Percentiles rank a stretch among this genome's conserved stretches.
These are phyloP conservation scores for Aurelia sp. DNA, from an alignment of 30 jellyfish, hydroid and myxozoan species.

Conservation along the genomic window DNA sequence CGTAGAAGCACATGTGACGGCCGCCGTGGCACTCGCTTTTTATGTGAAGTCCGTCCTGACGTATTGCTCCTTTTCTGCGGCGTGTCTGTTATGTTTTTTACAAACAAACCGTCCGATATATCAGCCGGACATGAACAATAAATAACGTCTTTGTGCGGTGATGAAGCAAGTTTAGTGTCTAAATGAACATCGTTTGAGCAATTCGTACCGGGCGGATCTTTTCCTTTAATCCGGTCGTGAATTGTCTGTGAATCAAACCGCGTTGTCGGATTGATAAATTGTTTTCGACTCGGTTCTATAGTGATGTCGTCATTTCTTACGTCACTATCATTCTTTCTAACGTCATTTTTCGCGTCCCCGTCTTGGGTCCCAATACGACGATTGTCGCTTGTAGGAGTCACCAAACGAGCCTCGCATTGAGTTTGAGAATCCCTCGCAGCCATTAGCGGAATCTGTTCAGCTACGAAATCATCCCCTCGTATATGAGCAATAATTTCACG, in stretches of 20 bases:
- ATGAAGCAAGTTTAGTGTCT: conserved; percentile 5
- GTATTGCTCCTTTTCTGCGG: conserved; percentile 55
- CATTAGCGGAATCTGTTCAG: conserved; percentile 63
- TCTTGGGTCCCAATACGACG: neutral
- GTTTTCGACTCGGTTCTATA: conserved; percentile 14
- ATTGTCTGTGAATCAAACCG: conserved; percentile 29
- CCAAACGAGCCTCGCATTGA: conserved; percentile 3
- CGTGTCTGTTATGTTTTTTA: conserved; percentile 35
- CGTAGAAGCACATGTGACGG: conserved; percentile 62
- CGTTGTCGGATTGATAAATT: conserved; percentile 5
- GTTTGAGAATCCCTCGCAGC: conserved; percentile 28
- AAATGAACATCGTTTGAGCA: conserved; percentile 2
- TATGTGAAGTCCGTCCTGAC: conserved; percentile 45
- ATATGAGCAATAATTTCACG: conserved; percentile 58
- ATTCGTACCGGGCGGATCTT: conserved; percentile 2
- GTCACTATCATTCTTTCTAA: neutral
- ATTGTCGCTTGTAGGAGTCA: neutral
- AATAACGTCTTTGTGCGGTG: conserved; percentile 63
- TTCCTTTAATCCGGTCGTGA: conserved; percentile 27
- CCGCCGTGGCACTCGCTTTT: conserved; percentile 63
- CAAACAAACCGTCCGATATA: conserved; percentile 46
- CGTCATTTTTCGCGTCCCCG: conserved; percentile 1
- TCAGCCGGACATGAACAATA: conserved; percentile 77
- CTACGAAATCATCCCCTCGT: conserved; percentile 48
- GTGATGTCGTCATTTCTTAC: conserved; percentile 9